phyloP scores from a whole-genome alignment of 2,888 invertebrate species.

The Ectemnius lituratus region DNA sequence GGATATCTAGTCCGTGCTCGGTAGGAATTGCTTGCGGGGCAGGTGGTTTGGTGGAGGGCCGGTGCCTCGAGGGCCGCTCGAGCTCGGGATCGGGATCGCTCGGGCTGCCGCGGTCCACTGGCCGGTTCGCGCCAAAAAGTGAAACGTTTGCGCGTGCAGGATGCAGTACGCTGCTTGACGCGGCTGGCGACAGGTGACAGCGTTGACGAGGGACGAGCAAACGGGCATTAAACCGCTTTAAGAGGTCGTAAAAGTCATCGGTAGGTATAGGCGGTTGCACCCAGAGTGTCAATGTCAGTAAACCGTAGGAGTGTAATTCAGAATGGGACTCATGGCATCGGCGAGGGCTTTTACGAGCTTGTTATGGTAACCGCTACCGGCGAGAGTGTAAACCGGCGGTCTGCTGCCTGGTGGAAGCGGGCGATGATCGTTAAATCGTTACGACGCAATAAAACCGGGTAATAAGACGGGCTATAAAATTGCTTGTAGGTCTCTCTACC shows the following conservation, averaged over 20 bases:
- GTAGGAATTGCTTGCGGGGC: constrained; percentile 17
- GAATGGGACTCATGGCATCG: constrained; percentile 69
- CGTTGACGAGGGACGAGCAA: constrained; percentile 44
- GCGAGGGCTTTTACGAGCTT: constrained; percentile 65
- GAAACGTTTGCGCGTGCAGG: constrained; percentile 22
- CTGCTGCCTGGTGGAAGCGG: constrained; percentile 54
- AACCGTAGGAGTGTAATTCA: constrained; percentile 65
- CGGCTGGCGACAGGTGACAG: constrained; percentile 47
- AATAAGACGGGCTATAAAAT: constrained; percentile 75
- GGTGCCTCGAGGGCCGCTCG: background rate
- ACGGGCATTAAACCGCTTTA: constrained; percentile 62
- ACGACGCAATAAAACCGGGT: constrained; percentile 75
- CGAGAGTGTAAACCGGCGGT: constrained; percentile 55
- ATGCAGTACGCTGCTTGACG: constrained; percentile 40
- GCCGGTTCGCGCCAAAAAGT: constrained; percentile 41
- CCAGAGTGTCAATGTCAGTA: constrained; percentile 70
- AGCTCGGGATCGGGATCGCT: background rate
- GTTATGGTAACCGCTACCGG: constrained; percentile 67
- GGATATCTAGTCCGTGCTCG: constrained; percentile 44
- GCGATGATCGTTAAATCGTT: constrained; percentile 75
- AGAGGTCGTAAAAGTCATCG: constrained; percentile 73
- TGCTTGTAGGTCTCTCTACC: constrained; percentile 64
- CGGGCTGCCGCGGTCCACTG: constrained; percentile 3
- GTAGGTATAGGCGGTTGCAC: constrained; percentile 53
- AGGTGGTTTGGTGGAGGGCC: constrained; percentile 11